These are phyloP conservation scores for Dryococelus australis DNA, from an alignment of 2,888 invertebrate genomes.

Conservation along the genomic window DNA sequence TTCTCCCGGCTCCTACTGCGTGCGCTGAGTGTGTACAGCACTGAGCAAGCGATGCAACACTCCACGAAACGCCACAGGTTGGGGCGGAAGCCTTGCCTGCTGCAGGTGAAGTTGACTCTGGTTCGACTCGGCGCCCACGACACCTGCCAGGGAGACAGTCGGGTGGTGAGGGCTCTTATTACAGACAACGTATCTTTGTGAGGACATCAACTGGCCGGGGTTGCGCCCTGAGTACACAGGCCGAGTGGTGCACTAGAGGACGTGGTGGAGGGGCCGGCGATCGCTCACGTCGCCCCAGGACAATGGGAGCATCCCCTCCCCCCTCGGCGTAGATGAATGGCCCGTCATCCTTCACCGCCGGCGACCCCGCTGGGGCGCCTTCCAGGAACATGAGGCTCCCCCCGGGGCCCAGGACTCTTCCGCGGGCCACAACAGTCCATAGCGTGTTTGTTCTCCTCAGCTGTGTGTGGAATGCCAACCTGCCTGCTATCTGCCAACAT, in stretches of 20 bases:
- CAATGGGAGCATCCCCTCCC: background rate
- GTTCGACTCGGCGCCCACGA: too few relatives aligned
- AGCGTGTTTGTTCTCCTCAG: background rate
- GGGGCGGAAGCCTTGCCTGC: too few relatives aligned
- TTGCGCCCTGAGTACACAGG: too few relatives aligned
- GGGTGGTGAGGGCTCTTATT: slow-evolving; percentile 1
- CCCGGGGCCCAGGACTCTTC: background rate
- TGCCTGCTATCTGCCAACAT: background rate
- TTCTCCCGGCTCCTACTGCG: too few relatives aligned
- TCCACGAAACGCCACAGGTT: too few relatives aligned
- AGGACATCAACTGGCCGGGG: background rate
- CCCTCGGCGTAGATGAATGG: background rate
- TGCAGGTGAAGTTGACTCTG: too few relatives aligned
- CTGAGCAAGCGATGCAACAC: too few relatives aligned
- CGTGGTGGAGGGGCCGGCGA: background rate
- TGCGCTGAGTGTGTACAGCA: too few relatives aligned
- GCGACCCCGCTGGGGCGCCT: background rate
- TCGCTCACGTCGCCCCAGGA: background rate
- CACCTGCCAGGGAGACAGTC: background rate
- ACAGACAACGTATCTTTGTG: background rate
- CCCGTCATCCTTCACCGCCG: background rate
- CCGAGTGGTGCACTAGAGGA: background rate
- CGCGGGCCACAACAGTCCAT: background rate
- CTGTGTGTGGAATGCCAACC: background rate
- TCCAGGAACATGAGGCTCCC: background rate